Conservation (phyloP, 2,797 vertebrate genomes). For the Paedocypris micromegethes region DNA sequence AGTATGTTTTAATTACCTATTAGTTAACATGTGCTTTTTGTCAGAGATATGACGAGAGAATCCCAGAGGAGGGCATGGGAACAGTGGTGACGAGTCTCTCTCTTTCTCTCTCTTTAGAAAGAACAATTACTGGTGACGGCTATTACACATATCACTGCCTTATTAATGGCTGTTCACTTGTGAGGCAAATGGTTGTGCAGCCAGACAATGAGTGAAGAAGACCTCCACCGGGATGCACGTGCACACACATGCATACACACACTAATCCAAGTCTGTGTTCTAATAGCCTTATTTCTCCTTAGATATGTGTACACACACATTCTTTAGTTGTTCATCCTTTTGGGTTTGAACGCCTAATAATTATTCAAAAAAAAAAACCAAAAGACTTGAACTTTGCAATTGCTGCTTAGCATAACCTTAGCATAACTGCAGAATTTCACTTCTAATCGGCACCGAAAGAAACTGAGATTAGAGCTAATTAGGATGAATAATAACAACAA, state of each 20-base stretch:
- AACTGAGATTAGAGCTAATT: conserved; percentile 71
- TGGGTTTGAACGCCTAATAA: no score
- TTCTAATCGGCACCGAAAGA: conserved; percentile 4
- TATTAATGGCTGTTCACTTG: conserved; percentile 68
- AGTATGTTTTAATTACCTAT: conserved; percentile 76
- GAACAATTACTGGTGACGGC: conserved; percentile 63
- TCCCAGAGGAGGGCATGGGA: conserved; percentile 43
- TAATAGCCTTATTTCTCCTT: conserved; percentile 3
- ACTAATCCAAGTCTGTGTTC: conserved; percentile 10
- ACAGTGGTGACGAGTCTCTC: conserved; percentile 26
- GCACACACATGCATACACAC: conserved; percentile 29
- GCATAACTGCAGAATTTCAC: no score
- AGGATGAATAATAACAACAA: conserved; percentile 70
- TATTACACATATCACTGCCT: conserved; percentile 59
- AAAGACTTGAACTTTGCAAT: no score
- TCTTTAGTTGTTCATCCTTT: no score
- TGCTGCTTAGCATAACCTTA: no score
- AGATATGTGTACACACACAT: conserved; percentile 1
- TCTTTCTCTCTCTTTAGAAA: conserved; percentile 41
- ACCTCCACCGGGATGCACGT: conserved; percentile 51
- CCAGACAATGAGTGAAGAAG: conserved; percentile 64
- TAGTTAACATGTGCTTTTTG: conserved; percentile 70
- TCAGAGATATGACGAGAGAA: conserved; percentile 64
- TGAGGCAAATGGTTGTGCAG: conserved; percentile 63
- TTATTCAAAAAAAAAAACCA: no score